Base-by-base conservation (phyloP, 2,113 vertebrate genomes). In the Arothron firmamentum region DNA sequence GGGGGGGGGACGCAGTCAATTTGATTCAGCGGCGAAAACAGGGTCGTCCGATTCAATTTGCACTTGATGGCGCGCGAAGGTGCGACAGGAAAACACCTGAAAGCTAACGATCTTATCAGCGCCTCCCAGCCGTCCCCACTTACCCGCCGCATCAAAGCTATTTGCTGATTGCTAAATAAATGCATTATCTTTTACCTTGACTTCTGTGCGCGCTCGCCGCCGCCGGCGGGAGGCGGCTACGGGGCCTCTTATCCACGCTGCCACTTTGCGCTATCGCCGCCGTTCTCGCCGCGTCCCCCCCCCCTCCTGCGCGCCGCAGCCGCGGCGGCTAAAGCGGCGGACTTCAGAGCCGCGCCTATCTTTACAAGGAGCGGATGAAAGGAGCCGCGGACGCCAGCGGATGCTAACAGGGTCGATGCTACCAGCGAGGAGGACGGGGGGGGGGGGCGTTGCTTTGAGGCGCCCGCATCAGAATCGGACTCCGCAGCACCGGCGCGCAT, bases 31-130 rank as follows among this genome's bases (percentile, higher is more conserved):
- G 79, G 86, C 90, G 65, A 79, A 92, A 93, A 94, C 93, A 94
- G 93, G 94, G 93, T 96, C 91, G 92, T 74, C 82, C 85, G 88
- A 88, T 92, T 94, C 92, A 94, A 93, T 93, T 94, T 92, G 87
- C 91, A 90, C 85, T 90, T 87, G 72, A 90, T 80, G 86, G 84
- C 81, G 77, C 86, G 84, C 25, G 50, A 85, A 78, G 83, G 88
- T 85, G 59, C 74, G 65, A 82, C 75, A 90, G 74, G 90, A 87
- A 93, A 92, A 92, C 80, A 93, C 74, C 74, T 90, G 90, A 94
- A 92, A 94, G 90, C 84, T 92, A 95, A 93, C 75, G 78, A 92
- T 93, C 88, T 92, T 93, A 94, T 91, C 92, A 85, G 82, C 54
- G 53, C 87, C 71, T 88, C 80, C 25, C 80, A 80, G 80, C 73